phyloP scores from a whole-genome alignment of 2,113 vertebrate species.

The Anarhynchus alexandrinus region DNA sequence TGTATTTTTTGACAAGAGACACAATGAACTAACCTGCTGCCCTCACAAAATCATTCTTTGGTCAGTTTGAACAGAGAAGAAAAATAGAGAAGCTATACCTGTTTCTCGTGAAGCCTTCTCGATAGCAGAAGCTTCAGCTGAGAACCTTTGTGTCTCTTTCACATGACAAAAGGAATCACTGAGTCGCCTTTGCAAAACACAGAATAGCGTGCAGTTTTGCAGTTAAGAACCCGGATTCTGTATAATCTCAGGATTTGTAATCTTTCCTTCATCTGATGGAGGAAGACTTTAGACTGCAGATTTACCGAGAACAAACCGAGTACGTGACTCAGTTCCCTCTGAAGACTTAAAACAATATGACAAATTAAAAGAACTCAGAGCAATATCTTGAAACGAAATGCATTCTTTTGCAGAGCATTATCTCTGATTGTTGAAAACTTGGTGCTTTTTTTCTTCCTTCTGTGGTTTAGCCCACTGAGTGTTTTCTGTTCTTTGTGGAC shows the following conservation, averaged over 20 bases:
- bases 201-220: not conserved
- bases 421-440: not conserved
- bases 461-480: not conserved
- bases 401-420: not conserved
- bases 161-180: not conserved
- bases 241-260: not conserved
- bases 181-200: not conserved
- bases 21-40: not conserved
- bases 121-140: not conserved
- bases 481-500: not conserved
- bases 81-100: not conserved
- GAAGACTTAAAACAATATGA: not conserved
- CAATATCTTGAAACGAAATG: not conserved
- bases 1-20: not conserved
- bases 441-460: not conserved
- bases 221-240: not conserved
- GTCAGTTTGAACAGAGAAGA: not conserved
- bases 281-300: not conserved
- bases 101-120: not conserved
- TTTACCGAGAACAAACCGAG: not conserved
- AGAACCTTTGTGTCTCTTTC: not conserved
- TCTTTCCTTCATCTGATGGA: not conserved
- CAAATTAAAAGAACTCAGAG: not conserved
- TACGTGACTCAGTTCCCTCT: not conserved
- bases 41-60: not conserved